These are phyloP conservation scores for Meliscaeva auricollis DNA, from an alignment of 2,888 invertebrate genomes.

Conservation along the genomic window DNA sequence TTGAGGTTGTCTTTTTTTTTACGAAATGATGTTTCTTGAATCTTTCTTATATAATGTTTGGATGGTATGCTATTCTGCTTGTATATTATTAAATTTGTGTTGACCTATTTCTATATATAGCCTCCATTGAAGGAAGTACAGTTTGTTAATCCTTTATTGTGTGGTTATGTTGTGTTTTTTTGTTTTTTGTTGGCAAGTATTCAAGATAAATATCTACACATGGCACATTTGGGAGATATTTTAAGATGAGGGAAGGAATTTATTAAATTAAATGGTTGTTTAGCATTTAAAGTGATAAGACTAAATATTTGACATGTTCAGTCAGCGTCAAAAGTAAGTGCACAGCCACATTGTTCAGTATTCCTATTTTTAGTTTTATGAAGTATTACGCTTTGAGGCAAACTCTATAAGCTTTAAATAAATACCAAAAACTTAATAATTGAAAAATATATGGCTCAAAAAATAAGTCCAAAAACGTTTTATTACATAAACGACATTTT, in stretches of 20 bases:
- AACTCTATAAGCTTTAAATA: no score
- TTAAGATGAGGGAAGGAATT: slow-evolving; percentile 3
- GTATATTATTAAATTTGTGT: slow-evolving; percentile 62
- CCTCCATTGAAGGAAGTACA: slow-evolving; percentile 8
- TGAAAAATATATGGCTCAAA: no score
- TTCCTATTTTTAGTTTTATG: no score
- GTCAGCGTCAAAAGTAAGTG: no score
- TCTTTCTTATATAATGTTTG: slow-evolving; percentile 2
- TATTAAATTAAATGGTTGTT: slow-evolving; percentile 15
- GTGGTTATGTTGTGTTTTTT: slow-evolving; percentile 11
- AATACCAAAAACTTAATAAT: no score
- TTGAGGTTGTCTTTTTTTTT: slow-evolving; percentile 26
- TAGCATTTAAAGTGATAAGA: not conserved
- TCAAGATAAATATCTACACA: not conserved
- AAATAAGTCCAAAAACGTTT: no score
- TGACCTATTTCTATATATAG: slow-evolving; percentile 37
- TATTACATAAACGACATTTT: no score
- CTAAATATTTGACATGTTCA: no score
- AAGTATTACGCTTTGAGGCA: no score
- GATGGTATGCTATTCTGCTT: slow-evolving; percentile 16
- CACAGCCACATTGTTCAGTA: no score
- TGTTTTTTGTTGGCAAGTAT: not conserved
- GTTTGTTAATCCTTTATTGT: slow-evolving; percentile 44
- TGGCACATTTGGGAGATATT: not conserved
- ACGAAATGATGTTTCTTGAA: slow-evolving; percentile 16